Conservation (phyloP, 1,140 invertebrate species). For the Lysiphlebus fabarum region DNA sequence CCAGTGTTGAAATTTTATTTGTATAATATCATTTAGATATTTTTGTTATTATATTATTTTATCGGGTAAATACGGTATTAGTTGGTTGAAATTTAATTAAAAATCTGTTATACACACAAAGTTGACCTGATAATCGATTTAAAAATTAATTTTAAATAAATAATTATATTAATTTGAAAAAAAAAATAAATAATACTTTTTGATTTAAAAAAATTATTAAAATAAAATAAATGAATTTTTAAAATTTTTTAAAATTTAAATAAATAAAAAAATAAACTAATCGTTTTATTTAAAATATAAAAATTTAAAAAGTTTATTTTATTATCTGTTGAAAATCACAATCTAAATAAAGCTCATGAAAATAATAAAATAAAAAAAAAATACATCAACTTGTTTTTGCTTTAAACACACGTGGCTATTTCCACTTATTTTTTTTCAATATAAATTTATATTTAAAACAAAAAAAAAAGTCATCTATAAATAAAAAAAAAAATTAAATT, state of each 20-base stretch:
- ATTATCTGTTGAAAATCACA: too few species aligned
- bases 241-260: not conserved
- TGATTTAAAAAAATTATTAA: conserved; percentile 3
- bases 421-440: too few species aligned
- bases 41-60: not conserved
- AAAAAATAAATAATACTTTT: not conserved
- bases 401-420: too few species aligned
- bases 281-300: not conserved
- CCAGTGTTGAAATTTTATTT: not conserved
- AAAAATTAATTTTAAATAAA: conserved; percentile 7
- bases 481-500: too few species aligned
- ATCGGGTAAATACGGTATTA: not conserved
- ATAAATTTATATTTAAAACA: too few species aligned
- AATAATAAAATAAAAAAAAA: too few species aligned
- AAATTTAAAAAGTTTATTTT: too few species aligned
- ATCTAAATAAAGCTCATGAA: too few species aligned
- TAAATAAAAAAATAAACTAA: not conserved
- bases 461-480: too few species aligned
- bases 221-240: not conserved
- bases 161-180: not conserved
- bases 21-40: not conserved
- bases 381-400: too few species aligned
- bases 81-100: conserved; percentile 17
- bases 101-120: conserved; percentile 7
- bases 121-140: conserved; percentile 22